Evolutionary conservation across 1,140 invertebrate species (phyloP).

Genomic region (Globodera ellingtonae): DNA sequence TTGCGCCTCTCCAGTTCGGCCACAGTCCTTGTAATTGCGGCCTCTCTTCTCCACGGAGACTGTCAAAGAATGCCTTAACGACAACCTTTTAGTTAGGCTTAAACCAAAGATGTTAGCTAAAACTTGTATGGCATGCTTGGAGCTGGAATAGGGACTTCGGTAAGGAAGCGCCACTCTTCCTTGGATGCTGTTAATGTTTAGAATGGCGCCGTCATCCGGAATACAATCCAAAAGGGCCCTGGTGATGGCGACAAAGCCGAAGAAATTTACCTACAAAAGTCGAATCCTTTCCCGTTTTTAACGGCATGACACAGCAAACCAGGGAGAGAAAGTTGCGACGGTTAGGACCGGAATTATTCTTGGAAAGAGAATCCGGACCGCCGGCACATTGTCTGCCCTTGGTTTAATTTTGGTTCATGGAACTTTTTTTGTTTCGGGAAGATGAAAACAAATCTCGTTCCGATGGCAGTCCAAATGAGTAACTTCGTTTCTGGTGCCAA

Average conservation of each 20-base stretch:
- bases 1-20: slow-evolving; percentile 37
- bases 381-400: too few species aligned
- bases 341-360: too few species aligned
- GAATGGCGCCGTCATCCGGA: slow-evolving; percentile 78
- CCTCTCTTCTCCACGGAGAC: slow-evolving; percentile 63
- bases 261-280: slow-evolving; percentile 79
- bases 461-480: too few species aligned
- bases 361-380: too few species aligned
- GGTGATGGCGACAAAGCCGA: slow-evolving; percentile 84
- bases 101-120: slow-evolving; percentile 21
- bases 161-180: slow-evolving; percentile 83
- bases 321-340: too few species aligned
- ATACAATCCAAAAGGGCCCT: slow-evolving; percentile 83
- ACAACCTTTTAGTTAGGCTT: neutral
- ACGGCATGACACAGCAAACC: too few species aligned
- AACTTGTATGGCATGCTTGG: slow-evolving; percentile 82
- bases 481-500: neutral
- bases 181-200: slow-evolving; percentile 89
- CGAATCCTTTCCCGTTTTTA: too few species aligned
- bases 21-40: too few species aligned
- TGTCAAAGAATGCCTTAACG: slow-evolving; percentile 53
- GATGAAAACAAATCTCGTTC: too few species aligned
- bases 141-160: slow-evolving; percentile 77
- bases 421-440: too few species aligned
- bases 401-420: too few species aligned